Evolutionary conservation across 2,797 vertebrate species (phyloP).

Genomic region (Phataginus tetradactyla): DNA sequence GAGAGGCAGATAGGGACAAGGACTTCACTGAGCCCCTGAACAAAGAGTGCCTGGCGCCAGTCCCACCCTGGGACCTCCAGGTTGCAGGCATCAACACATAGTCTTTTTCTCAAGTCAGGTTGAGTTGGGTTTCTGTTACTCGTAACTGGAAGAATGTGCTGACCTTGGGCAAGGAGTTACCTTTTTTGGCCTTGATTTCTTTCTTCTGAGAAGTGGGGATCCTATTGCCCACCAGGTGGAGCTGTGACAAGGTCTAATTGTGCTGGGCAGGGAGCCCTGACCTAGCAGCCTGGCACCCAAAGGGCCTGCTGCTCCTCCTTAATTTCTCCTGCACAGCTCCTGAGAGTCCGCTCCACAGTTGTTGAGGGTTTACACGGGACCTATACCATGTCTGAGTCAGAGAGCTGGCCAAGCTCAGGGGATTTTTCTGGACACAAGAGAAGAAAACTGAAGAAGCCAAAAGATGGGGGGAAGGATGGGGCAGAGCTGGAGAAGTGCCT

Average conservation of each 20-base stretch:
- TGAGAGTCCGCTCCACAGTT: neutral
- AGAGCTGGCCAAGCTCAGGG: neutral
- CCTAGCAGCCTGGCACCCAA: neutral
- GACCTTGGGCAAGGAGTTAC: neutral
- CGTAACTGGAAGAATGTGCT: neutral
- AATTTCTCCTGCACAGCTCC: neutral
- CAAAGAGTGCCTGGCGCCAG: neutral
- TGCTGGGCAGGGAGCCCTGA: neutral
- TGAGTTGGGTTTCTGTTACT: neutral
- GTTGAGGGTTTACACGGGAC: neutral
- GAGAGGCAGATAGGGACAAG: neutral
- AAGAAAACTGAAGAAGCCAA: neutral
- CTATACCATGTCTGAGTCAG: no score
- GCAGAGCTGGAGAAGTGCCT: neutral
- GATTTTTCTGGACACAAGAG: neutral
- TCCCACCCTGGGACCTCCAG: neutral
- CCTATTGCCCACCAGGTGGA: neutral
- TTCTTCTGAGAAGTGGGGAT: neutral
- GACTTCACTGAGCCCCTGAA: neutral
- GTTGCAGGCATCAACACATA: accelerated
- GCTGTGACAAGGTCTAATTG: neutral
- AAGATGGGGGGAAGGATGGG: neutral
- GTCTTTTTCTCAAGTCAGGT: neutral
- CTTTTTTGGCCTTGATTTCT: neutral
- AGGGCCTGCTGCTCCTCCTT: no score